Conservation (phyloP, 2,113 vertebrate species). For the Engraulis encrasicolus region DNA sequence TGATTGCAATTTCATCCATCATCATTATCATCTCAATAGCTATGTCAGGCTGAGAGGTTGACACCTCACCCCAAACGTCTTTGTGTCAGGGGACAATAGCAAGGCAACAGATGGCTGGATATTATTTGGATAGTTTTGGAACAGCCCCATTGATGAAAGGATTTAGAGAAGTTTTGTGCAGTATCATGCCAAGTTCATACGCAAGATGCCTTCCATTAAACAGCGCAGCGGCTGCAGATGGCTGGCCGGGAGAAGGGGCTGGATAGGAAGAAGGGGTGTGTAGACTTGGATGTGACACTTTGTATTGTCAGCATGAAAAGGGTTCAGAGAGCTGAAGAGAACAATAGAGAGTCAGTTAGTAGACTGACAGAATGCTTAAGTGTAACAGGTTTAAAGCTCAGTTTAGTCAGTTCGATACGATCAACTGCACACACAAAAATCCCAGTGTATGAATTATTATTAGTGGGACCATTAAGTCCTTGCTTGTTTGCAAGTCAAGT, state of each 20-base stretch:
- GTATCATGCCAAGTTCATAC: conserved; percentile 22
- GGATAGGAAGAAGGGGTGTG: not conserved
- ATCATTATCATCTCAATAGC: conserved; percentile 45
- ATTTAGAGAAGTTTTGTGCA: conserved; percentile 11
- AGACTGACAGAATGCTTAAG: not conserved
- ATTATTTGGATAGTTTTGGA: conserved; percentile 31
- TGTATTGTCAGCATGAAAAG: not conserved
- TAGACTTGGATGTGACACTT: not conserved
- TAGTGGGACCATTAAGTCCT: too few species aligned
- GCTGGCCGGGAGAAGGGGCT: not conserved
- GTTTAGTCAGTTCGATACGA: too few species aligned
- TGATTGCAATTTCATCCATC: not conserved
- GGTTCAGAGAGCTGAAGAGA: not conserved
- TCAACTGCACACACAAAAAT: too few species aligned
- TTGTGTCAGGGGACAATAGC: conserved; percentile 49
- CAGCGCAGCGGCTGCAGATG: conserved; percentile 38
- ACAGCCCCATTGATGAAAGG: not conserved
- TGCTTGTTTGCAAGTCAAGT: too few species aligned
- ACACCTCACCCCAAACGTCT: conserved; percentile 34
- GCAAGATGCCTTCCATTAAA: conserved; percentile 15
- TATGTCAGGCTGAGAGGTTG: conserved; percentile 16
- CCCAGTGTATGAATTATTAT: too few species aligned
- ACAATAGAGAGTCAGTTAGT: not conserved
- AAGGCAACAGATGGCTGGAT: conserved; percentile 52
- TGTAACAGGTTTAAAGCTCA: not conserved